Conservation (phyloP, 1,140 invertebrate genomes). For the Globodera ellingtonae region DNA sequence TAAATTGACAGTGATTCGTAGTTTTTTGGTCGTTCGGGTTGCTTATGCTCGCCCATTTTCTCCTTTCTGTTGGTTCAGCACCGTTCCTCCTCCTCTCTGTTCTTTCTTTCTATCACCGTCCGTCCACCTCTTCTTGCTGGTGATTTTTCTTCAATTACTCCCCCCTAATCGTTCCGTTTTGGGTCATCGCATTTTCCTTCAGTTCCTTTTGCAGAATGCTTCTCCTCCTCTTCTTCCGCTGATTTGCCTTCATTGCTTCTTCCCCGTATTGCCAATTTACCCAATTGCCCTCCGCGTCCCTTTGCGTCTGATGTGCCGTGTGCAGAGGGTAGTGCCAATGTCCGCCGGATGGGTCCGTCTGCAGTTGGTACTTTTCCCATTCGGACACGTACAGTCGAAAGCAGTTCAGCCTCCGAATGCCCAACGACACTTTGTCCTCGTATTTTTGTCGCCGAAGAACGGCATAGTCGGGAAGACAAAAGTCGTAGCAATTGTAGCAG, state of each 20-base stretch:
- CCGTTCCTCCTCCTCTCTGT: too few species aligned
- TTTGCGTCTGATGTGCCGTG: slow-evolving; percentile 39
- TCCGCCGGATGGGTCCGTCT: slow-evolving; percentile 43
- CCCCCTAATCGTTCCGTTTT: too few species aligned
- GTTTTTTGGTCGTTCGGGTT: too few species aligned
- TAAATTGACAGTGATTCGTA: too few species aligned
- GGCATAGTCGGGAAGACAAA: slow-evolving; percentile 63
- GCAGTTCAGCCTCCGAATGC: slow-evolving; percentile 49
- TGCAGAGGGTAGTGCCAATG: slow-evolving; percentile 48
- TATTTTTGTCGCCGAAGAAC: slow-evolving; percentile 62
- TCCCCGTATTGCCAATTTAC: slow-evolving; percentile 36
- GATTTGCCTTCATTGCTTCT: neutral
- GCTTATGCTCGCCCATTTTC: too few species aligned
- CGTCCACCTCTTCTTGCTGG: too few species aligned
- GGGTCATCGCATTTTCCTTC: neutral
- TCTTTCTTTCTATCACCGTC: neutral
- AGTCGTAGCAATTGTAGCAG: slow-evolving; percentile 61
- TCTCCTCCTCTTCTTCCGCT: neutral
- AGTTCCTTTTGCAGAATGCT: neutral
- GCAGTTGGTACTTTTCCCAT: slow-evolving; percentile 42
- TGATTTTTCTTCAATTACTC: too few species aligned
- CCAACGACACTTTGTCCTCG: slow-evolving; percentile 53
- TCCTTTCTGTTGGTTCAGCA: too few species aligned
- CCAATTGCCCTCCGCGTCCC: slow-evolving; percentile 45
- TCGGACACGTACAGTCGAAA: slow-evolving; percentile 51